Conservation (phyloP, 2,113 vertebrate genomes). For the Neomonachus schauinslandi region DNA sequence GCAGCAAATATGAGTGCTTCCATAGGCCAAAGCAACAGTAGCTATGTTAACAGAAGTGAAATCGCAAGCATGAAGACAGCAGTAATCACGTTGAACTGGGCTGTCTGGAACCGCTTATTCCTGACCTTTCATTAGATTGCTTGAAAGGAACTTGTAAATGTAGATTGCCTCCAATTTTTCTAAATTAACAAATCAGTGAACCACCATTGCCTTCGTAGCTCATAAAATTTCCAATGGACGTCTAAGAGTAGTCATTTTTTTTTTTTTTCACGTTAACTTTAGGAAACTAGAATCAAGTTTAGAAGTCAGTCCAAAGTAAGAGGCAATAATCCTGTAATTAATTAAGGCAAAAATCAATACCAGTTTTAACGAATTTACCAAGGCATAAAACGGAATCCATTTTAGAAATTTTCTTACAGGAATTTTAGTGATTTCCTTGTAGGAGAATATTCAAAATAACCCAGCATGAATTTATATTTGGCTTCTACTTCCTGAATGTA, state of each 20-base stretch:
- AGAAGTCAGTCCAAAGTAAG: conserved; percentile 71
- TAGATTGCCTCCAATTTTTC: conserved; percentile 60
- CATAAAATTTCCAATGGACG: conserved; percentile 48
- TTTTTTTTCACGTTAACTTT: conserved; percentile 31
- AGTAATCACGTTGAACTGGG: background rate
- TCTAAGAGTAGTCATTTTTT: conserved; percentile 61
- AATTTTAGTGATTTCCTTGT: conserved; percentile 54
- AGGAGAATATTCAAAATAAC: conserved; percentile 11
- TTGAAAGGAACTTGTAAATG: conserved; percentile 17
- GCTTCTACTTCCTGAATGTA: background rate
- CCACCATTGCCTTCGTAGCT: conserved; percentile 47
- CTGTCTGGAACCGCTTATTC: background rate
- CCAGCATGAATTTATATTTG: background rate
- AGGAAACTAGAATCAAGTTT: conserved; percentile 72
- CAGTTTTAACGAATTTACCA: conserved; percentile 58
- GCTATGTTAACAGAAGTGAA: background rate
- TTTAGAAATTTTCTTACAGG: conserved; percentile 7
- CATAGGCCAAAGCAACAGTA: background rate
- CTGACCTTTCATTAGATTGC: conserved; percentile 44
- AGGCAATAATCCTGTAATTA: conserved; percentile 59
- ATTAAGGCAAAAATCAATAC: conserved; percentile 49
- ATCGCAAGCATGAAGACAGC: background rate
- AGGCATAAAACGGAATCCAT: background rate
- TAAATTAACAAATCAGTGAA: conserved; percentile 60
- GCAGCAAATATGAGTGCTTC: background rate